Evolutionary conservation across 2,797 vertebrate genomes (phyloP).

Genomic region (Gallinago nigripennis): DNA sequence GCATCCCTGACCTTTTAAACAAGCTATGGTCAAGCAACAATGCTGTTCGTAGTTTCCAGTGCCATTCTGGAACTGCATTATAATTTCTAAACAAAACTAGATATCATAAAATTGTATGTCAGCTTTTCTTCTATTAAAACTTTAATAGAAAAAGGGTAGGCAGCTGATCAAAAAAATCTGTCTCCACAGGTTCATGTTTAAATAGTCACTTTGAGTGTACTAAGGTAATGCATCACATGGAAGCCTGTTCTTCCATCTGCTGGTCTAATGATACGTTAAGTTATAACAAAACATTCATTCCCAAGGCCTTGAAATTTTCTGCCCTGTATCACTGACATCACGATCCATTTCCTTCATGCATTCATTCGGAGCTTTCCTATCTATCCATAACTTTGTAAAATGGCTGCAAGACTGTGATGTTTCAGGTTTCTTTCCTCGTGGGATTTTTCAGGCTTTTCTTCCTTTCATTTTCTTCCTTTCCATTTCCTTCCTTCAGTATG

Average conservation of each 20-base stretch:
- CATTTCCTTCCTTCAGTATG: background rate
- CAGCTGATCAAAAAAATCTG: background rate
- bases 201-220: background rate
- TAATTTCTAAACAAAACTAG: background rate
- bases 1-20: background rate
- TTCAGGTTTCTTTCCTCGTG: background rate
- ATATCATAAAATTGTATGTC: background rate
- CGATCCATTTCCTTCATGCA: background rate
- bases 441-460: background rate
- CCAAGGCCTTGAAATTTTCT: background rate
- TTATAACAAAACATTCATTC: background rate
- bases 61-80: background rate
- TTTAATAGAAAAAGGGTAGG: background rate
- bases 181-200: background rate
- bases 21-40: background rate
- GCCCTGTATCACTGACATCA: background rate
- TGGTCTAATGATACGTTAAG: background rate
- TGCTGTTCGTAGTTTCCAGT: background rate
- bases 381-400: background rate
- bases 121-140: background rate
- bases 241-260: background rate
- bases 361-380: background rate
- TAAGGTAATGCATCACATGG: background rate
- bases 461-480: background rate
- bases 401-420: background rate